Evolutionary conservation across 2,888 invertebrate species (phyloP), one percentile per base, ranked within the genome.

Genomic region (Microctonus hyperodae): DNA sequence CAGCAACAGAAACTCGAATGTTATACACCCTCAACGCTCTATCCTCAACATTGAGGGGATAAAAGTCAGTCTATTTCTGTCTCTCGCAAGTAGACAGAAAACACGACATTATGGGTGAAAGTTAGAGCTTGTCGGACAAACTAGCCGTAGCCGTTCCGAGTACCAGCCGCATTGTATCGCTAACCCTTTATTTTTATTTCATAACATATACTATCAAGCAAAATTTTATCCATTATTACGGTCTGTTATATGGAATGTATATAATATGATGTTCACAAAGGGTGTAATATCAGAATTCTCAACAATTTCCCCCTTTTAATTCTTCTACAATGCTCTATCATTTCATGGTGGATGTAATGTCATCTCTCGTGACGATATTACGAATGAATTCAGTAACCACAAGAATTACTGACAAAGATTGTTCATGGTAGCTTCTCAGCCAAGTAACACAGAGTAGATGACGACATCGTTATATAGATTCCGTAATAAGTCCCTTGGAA

Each of bases 81-180:
- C 31, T 57, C 22, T 25, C 20, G 37, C 71, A 72, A 73, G 74
- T 74, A 75, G 75, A 75, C 76, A 73, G 74, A 77, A 75, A 75
- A 77, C 72, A 73, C 73, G 72, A 72, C 70, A 70, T 73, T 75
- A 70, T 69, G 72, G 71, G 71, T 70, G n/a, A 72, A 75, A 75
- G 75, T 75, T 74, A 66, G 71, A 75, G 70, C 72, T 67, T 73
- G 70, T 71, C 73, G 72, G 70, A 75, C 76, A 75, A 75, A 75
- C 76, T 74, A 72, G 67, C 71, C 70, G 64, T 48, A 60, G 59
- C 44, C 50, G 51, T 51, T 51, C 51, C 33, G 51, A 61, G 61
- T 51, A 33, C 48, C 60, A 55, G 56, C 31, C 59, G 37, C 40
- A 50, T n/a, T 48, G 44, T 56, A 22, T 33, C 51, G 22, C 22